Evolutionary conservation across 2,797 vertebrate genomes (phyloP).

Genomic region (Lutra lutra): DNA sequence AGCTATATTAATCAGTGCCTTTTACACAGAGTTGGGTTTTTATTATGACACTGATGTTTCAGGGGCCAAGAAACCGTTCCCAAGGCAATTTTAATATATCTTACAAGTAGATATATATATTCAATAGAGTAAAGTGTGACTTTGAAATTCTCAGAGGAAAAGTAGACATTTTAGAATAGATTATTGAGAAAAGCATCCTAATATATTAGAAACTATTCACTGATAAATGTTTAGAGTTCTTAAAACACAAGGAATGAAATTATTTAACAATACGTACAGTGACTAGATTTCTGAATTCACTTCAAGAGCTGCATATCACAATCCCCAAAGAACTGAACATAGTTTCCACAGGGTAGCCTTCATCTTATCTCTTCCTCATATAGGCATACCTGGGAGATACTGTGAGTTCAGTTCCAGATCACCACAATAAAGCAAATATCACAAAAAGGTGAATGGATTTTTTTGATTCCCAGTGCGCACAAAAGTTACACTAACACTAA

Average conservation of each 20-base stretch:
- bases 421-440: background rate
- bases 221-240: background rate
- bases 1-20: constrained; percentile 34
- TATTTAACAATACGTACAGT: background rate
- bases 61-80: background rate
- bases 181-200: background rate
- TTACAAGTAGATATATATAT: background rate
- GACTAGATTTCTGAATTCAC: background rate
- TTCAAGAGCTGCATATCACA: background rate
- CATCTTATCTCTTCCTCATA: background rate
- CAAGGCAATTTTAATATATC: constrained; percentile 29
- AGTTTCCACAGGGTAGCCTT: background rate
- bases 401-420: background rate
- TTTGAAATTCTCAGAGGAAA: constrained; percentile 22
- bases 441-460: background rate
- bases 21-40: constrained; percentile 38
- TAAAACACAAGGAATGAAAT: background rate
- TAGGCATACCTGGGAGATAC: background rate
- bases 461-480: background rate
- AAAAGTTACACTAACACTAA: background rate
- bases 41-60: constrained; percentile 45
- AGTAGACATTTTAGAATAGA: background rate
- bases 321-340: background rate
- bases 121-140: background rate
- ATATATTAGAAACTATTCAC: background rate